Base-by-base conservation (phyloP, 2,888 invertebrate species). In the Nomada hirtipes region DNA sequence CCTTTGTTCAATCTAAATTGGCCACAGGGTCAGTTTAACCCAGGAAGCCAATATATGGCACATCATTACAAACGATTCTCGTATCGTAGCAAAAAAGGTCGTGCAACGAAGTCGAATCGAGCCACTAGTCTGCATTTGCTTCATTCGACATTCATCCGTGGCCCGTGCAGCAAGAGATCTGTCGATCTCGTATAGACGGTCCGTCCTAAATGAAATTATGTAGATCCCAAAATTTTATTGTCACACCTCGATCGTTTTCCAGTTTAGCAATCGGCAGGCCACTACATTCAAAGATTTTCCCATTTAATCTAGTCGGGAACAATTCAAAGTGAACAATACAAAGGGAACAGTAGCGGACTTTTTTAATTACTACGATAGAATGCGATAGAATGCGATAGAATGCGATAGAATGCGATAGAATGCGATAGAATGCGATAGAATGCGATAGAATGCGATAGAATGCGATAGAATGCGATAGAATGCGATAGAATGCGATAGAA, bases 11-110 rank as follows among this genome's bases (percentile, higher is more conserved):
- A 68, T 69, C 29, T 68, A 76, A 85, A 85, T 83, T 79, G 71
- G 53, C 59, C 44, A 64, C 79, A 74, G 59, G 73, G 82, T 85
- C 78, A 82, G 67, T 74, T 76, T 59, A 76, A 72, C 60, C 76
- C 73, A 76, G 79, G 69, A 85, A 85, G 86, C 79, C 70, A 70
- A 68, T 52, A 76, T 74, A 74, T 86, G 47, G 73, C 73, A 57
- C 55, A 64, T 85, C 70, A 52, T 86, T 76, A 63, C 60, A 53
- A 23, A 23, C 55, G 72, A 53, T 47, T 79, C 70, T 76, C 26
- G 20, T 55, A 55, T 61, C 53, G 36, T 11, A 64, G 75, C 55
- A 72, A 65, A 47, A 70, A 69, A 42, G 52, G 63, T 78, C 36
- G 72, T 53, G 69, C 50, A 65, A 73, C 59, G 36, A 53, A 61